Conservation (phyloP, 2,888 invertebrate genomes). For the Tenodera sinensis region DNA sequence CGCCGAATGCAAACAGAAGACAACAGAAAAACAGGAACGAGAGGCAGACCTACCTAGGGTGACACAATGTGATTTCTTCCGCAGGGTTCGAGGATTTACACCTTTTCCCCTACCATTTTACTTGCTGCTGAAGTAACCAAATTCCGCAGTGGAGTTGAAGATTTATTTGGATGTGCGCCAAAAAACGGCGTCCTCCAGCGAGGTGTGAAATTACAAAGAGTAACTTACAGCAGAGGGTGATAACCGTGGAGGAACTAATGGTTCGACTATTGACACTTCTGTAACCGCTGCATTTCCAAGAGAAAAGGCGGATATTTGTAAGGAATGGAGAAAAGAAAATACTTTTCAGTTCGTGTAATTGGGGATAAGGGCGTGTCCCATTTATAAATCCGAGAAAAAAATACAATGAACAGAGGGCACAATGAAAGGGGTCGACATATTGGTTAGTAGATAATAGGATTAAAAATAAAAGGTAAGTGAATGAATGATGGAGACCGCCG, state of each 20-base stretch:
- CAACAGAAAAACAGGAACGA: background rate
- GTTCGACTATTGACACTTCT: slow-evolving; percentile 2
- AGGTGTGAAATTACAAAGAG: slow-evolving; percentile 5
- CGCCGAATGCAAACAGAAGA: background rate
- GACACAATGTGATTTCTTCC: background rate
- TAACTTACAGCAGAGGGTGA: background rate
- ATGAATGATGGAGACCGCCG: background rate
- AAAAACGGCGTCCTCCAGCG: background rate
- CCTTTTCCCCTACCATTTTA: background rate
- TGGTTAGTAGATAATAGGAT: background rate
- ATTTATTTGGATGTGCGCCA: background rate
- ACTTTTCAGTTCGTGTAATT: background rate
- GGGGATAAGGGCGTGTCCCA: background rate
- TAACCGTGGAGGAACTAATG: background rate
- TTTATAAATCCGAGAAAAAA: background rate
- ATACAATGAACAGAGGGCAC: background rate
- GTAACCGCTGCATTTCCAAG: background rate
- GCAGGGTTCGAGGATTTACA: background rate
- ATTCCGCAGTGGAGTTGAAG: background rate
- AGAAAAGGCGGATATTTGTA: background rate
- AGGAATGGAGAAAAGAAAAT: background rate
- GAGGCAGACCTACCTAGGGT: background rate
- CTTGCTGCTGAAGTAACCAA: background rate
- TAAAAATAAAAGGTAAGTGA: background rate
- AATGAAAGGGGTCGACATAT: background rate